A percentile compares a stretch with the other conserved stretches of the same genome.
phyloP scores from a whole-genome alignment of 2,797 vertebrate species.

The Oreortyx pictus region DNA sequence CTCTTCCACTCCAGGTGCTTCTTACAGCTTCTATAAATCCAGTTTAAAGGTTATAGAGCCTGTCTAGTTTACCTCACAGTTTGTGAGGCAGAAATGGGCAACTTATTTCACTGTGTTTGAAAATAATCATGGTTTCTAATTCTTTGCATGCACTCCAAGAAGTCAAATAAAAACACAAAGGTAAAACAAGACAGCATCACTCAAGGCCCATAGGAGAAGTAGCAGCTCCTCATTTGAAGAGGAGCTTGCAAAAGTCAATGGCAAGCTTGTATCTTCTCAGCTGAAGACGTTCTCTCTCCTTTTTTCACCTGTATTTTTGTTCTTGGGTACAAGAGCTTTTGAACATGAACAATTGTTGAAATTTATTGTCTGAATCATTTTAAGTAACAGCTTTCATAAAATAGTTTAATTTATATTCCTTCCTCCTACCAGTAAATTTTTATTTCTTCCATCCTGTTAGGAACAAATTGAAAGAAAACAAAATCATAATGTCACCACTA shows the following conservation, averaged over 20 bases:
- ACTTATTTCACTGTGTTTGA: not conserved
- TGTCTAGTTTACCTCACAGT: not conserved
- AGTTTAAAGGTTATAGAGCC: not conserved
- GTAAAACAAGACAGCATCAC: not conserved
- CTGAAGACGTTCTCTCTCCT: not conserved
- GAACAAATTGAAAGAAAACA: conserved; percentile 18
- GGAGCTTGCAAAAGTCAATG: not conserved
- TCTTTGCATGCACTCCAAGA: not conserved
- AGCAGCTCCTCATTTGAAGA: not conserved
- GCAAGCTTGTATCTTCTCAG: not conserved
- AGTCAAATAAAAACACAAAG: not conserved
- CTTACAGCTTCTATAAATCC: not conserved
- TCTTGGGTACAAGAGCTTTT: not conserved
- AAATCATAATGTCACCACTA: not conserved
- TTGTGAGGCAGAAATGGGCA: not conserved
- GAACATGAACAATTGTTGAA: not conserved
- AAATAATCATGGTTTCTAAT: not conserved
- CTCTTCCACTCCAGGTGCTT: conserved; percentile 20
- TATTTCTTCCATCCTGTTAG: conserved; percentile 18
- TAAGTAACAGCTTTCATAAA: conserved; percentile 15
- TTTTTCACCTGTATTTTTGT: not conserved
- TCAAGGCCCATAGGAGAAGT: not conserved
- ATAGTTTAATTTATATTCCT: conserved; percentile 23
- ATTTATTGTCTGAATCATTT: not conserved
- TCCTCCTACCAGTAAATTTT: not conserved